Conservation (phyloP, 2,888 invertebrate genomes). For the Parnassius orleans region DNA sequence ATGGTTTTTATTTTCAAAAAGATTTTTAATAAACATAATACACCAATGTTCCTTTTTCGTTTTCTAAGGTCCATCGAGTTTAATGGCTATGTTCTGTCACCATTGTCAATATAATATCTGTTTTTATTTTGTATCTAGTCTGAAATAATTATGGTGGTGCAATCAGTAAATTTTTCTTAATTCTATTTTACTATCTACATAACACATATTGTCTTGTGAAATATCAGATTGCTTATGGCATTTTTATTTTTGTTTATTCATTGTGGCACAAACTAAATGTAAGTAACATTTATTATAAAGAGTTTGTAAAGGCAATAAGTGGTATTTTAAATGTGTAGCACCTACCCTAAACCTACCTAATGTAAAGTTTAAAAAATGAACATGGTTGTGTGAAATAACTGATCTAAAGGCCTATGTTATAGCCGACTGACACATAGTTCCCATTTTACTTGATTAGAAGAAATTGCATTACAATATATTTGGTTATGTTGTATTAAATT, state of each 20-base stretch:
- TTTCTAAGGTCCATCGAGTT: not conserved
- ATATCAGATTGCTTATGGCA: not conserved
- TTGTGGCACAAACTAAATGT: constrained; percentile 15
- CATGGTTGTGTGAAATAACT: constrained; percentile 3
- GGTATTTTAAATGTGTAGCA: not conserved
- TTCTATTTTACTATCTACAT: not conserved
- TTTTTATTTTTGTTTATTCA: too few relatives aligned
- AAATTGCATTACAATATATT: not conserved
- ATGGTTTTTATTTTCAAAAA: not conserved
- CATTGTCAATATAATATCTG: not conserved
- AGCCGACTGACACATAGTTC: constrained; percentile 8
- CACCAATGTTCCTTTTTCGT: not conserved
- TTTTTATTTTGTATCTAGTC: constrained; percentile 11
- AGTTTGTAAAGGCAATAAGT: not conserved
- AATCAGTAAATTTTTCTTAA: not conserved
- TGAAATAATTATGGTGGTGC: constrained; percentile 8
- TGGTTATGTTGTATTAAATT: too few relatives aligned
- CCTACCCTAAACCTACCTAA: too few relatives aligned
- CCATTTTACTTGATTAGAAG: not conserved
- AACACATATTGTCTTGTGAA: not conserved
- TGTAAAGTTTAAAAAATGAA: not conserved
- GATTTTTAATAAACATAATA: too few relatives aligned
- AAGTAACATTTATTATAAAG: not conserved
- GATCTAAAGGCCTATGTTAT: not conserved
- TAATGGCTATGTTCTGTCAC: not conserved